Evolutionary conservation across 2,888 invertebrate species (phyloP).

Genomic region (Agrochola macilenta): DNA sequence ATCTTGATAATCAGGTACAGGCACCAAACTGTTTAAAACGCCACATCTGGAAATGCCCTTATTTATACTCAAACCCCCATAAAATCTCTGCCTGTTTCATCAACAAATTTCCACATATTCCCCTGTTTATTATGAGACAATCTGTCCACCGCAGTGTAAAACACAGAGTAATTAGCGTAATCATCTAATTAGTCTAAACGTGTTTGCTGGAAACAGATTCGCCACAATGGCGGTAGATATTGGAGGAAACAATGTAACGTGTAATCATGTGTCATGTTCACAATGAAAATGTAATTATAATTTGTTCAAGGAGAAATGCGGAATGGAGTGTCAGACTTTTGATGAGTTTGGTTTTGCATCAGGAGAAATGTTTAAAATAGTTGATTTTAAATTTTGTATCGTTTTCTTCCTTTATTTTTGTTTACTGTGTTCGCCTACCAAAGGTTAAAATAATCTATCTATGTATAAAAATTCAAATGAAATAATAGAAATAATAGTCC

Average conservation of each 20-base stretch:
- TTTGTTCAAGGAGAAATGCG: slow-evolving; percentile 33
- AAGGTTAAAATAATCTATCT: neutral
- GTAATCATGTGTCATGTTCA: slow-evolving; percentile 39
- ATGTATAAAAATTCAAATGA: no score
- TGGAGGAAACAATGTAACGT: slow-evolving; percentile 16
- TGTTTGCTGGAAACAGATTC: slow-evolving; percentile 49
- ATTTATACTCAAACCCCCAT: neutral
- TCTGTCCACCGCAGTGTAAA: slow-evolving; percentile 35
- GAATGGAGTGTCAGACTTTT: neutral
- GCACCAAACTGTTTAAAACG: neutral
- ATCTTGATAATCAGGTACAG: neutral
- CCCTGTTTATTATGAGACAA: slow-evolving; percentile 14
- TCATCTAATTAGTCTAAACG: slow-evolving; percentile 49
- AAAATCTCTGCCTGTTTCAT: neutral
- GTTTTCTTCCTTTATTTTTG: neutral
- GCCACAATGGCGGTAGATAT: slow-evolving; percentile 51
- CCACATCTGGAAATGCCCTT: neutral
- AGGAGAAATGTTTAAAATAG: neutral
- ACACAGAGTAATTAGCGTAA: slow-evolving; percentile 43
- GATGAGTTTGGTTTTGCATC: neutral
- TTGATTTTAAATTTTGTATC: neutral
- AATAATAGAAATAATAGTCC: no score
- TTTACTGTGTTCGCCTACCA: neutral
- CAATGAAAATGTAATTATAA: slow-evolving; percentile 43
- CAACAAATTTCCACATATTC: neutral